Base-by-base conservation (phyloP, 2,113 vertebrate species). In the Porphyrio hochstetteri region DNA sequence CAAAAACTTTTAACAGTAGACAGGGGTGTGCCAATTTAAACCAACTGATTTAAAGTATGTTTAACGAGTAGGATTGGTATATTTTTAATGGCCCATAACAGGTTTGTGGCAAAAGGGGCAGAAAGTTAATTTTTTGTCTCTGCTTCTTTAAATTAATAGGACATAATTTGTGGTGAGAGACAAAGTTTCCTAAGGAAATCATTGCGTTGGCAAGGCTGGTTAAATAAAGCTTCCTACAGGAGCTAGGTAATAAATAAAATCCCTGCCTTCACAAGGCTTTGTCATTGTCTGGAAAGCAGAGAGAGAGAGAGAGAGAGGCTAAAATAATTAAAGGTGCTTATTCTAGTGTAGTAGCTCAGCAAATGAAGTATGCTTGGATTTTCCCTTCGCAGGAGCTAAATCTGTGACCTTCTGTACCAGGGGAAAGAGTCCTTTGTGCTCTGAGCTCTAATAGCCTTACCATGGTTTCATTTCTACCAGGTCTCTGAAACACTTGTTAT, bases 291-390 rank as follows among this genome's bases (percentile, higher is more conserved):
- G 83, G 60, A 90, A 94, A 80, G 68, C 72, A 77, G 76, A 72
- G 60, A 72, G 70, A 79, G 48, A 48, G 48, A 48, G 48, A 46
- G 44, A 46, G 76, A 76, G 44, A 83, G 89, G 67, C 31, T 89
- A 57, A 89, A 83, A 92, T 92, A 94, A 91, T 95, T 95, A 89
- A 95, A 95, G 83, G 92, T 92, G 76, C 82, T 85, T 86, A 95
- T 96, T 56, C 55, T 69, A 50, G 72, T 86, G 33, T 57, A 81
- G 50, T 38, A 81, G 68, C 87, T 91, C 61, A 91, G 81, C 38
- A 91, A 90, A 88, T 69, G 57, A 40, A 92, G 76, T 90, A 79
- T 90, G 84, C 84, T 80, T 59, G 61, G 82, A 95, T 97, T 96
- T 95, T 91, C 84, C 33, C 92, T 74, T 90, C 2, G 0, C 70